Evolutionary conservation across 2,888 invertebrate species (phyloP), one percentile per base, ranked within the genome.

Genomic region (Hylaea fasciaria): DNA sequence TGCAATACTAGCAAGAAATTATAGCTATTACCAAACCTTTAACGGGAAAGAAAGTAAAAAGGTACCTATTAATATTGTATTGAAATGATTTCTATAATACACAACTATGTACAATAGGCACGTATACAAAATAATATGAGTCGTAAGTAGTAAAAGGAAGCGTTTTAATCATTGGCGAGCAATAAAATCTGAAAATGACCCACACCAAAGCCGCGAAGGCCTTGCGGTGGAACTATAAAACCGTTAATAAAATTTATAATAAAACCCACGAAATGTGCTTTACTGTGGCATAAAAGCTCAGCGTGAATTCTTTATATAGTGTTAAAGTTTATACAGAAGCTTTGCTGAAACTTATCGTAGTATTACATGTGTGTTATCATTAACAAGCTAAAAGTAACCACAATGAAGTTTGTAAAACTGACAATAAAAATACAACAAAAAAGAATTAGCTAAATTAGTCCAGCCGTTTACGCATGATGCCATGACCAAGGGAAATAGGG

Each of bases 181-280:
- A 40, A 57, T 61, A 63, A 64, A 62, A 62, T 58, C 55, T 57
- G 37, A 64, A 67, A 67, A 59, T 61, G 58, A 63, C 64, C 65
- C 60, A 54, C 55, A 58, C 60, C 60, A 49, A 65, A 62, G 59
- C 67, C 54, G 52, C 41, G 57, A 54, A n/a, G 63, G 49, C 52
- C 68, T 67, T 65, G 68, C 64, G 66, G 57, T 56, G 51, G 63
- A 63, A 65, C 63, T 66, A 68, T 70, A 70, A 70, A 70, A 65
- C 63, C 66, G 66, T 65, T 70, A 70, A 68, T 70, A 70, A 68
- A 70, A 68, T 68, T 68, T 37, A 70, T 70, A 68, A 68, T 70
- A 70, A 70, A 70, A 65, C 65, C 68, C 68, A 64, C 68, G 60
- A 68, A 66, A 70, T 70, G 69, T 66, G 64, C 69, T 70, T 70